Evolutionary conservation across 1,140 invertebrate genomes (phyloP).

Genomic region (Zophobas atratus): DNA sequence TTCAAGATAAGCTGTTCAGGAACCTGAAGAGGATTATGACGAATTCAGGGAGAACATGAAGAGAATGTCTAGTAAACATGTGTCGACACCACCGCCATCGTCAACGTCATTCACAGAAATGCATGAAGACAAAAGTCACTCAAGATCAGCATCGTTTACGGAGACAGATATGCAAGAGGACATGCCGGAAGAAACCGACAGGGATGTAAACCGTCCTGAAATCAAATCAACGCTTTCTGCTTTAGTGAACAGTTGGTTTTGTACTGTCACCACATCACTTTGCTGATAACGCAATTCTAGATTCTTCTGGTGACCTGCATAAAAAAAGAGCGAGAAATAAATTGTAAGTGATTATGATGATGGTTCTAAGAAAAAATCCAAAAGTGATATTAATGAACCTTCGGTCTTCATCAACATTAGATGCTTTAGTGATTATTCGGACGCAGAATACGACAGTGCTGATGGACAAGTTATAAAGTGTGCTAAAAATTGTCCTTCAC

Average conservation of each 20-base stretch:
- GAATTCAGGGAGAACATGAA: background rate
- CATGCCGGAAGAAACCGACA: background rate
- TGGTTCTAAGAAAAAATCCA: too few relatives aligned
- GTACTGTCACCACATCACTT: background rate
- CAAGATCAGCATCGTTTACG: too few relatives aligned
- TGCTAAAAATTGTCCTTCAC: background rate
- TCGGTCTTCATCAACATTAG: constrained; percentile 6
- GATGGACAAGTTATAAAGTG: background rate
- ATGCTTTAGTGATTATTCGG: constrained; percentile 1
- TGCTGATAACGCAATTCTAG: background rate
- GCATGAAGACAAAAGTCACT: background rate
- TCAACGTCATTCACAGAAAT: background rate
- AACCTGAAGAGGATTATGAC: background rate
- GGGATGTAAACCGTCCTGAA: background rate
- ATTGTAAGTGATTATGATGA: background rate
- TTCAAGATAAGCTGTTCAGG: too few relatives aligned
- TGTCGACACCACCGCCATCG: background rate
- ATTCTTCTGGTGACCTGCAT: constrained; percentile 11
- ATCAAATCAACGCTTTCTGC: constrained; percentile 13
- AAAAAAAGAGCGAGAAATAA: background rate
- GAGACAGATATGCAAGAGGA: too few relatives aligned
- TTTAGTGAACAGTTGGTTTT: background rate
- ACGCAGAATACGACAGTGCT: background rate
- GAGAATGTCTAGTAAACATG: background rate
- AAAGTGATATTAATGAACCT: too few relatives aligned